Base-by-base conservation (phyloP, 2,888 invertebrate species). In the Cacoxenus indagator region DNA sequence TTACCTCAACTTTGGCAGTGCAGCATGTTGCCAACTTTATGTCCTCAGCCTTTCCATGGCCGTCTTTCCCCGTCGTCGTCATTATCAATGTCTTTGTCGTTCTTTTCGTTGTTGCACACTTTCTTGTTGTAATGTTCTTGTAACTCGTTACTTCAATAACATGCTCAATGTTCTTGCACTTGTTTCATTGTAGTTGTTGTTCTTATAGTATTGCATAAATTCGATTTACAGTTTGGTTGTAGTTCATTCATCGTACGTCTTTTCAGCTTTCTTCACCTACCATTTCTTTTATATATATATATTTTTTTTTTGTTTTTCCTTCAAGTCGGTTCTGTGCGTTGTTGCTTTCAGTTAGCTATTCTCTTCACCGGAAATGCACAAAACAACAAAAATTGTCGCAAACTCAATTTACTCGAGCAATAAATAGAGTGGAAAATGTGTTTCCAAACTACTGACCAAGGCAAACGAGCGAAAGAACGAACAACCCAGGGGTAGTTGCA, bases 341-440 rank as follows among this genome's bases (percentile, higher is more conserved):
- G n/a, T n/a, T n/a, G n/a, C n/a, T n/a, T n/a, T n/a, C n/a, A n/a
- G n/a, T n/a, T n/a, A n/a, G n/a, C n/a, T n/a, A n/a, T 43, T 69
- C 61, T 31, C 29, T 19, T 19, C 45, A 64, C 45, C 48, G 59
- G 37, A 67, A 67, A 61, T 62, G 57, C 37, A 51, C 19, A 70
- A 61, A 67, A 70, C 64, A 71, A 46, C 65, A 61, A 70, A 70
- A 76, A 76, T 76, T 77, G 77, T 78, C 74, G 70, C 75, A 78
- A 78, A 77, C 77, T 78, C 73, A 76, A 77, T 78, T 77, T 78
- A 70, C 68, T 73, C 66, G 37, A 67, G 72, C 72, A 78, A 75
- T 75, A 78, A 78, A 76, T 78, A 77, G 75, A 78, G 75, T 77
- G 74, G 76, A 78, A 78, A 77, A 77, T 75, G 72, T 76, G 76